Evolutionary conservation across 2,797 vertebrate species (phyloP), one percentile per base, ranked within the genome.

Genomic region (Pipistrellus nathusii): DNA sequence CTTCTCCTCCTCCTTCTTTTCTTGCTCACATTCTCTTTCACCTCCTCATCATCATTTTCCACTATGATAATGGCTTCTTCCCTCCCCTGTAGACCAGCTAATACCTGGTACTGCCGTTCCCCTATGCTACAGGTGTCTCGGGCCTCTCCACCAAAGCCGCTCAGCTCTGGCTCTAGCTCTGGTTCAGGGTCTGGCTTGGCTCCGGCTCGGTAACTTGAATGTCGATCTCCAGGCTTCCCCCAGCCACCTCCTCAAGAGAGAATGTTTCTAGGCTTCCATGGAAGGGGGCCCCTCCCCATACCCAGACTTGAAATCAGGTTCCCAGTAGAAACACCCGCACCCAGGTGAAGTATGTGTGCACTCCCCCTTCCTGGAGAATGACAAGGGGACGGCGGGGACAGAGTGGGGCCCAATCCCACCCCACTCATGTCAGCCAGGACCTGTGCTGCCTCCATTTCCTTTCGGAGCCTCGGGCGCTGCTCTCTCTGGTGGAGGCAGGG

Each of bases 121-220:
- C 25, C 88, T 71, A 80, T 18, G 93, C 96, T 95, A 97, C 97
- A 97, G 96, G 95, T 97, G 96, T 96, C 95, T 95, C 94, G 86
- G 93, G 46, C 96, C 81, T 90, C 96, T 88, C 35, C 94, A 32
- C 73, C 76, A 69, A 94, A 32, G 69, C 53, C 86, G 64, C 94
- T 93, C 44, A 95, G 55, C 68, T 94, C 94, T 55, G 53, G 53
- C 20, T 55, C 20, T 14, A 14, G 53, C 53, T 55, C 20, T 12
- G 14, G 48, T 15, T 51, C 6, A 18, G 13, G 51, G 17, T 53
- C 51, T 53, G 18, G 57, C 55, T 57, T 2, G 51, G 48, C 48
- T 51, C 17, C 17, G 11, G 21, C 21, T 57, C 23, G 0, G 82
- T 30, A 84, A 95, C 89, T 94, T 97, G 95, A 94, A 97, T 92